Conservation (phyloP, 1,140 invertebrate genomes). For the Mercenaria mercenaria region DNA sequence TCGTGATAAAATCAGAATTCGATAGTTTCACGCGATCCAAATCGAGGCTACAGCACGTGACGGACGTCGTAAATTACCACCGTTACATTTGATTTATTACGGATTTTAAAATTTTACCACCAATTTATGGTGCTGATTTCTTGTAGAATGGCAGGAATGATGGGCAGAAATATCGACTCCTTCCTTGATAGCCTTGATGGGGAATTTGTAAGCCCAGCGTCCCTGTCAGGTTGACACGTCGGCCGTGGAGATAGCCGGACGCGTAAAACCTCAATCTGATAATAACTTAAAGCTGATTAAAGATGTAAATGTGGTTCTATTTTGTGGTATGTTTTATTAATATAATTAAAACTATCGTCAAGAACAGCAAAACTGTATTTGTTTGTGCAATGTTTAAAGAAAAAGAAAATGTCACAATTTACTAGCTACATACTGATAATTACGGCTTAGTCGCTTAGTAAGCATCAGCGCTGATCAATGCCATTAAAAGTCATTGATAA, state of each 20-base stretch:
- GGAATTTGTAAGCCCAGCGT: constrained; percentile 60
- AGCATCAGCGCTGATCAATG: too few species aligned
- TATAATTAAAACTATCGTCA: too few species aligned
- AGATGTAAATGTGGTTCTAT: constrained; percentile 1
- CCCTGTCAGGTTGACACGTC: constrained; percentile 43
- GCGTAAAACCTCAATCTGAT: background rate
- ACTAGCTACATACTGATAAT: too few species aligned
- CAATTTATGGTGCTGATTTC: constrained; percentile 53
- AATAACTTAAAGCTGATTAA: constrained; percentile 19
- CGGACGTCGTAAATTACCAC: constrained; percentile 57
- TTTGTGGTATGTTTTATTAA: too few species aligned
- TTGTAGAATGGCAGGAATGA: constrained; percentile 47
- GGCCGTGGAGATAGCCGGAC: background rate
- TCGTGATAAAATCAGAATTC: constrained; percentile 52
- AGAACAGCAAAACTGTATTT: too few species aligned
- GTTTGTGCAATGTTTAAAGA: too few species aligned
- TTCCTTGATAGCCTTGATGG: constrained; percentile 38
- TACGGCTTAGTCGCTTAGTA: too few species aligned
- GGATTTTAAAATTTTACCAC: constrained; percentile 60
- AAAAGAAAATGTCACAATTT: too few species aligned
- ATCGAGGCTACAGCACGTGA: constrained; percentile 56
- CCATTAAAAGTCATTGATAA: too few species aligned
- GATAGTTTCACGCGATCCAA: constrained; percentile 38
- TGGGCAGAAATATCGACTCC: constrained; percentile 18
- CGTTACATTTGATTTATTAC: constrained; percentile 59